Conservation (phyloP, 2,888 invertebrate species). For the Lathronympha strigana region DNA sequence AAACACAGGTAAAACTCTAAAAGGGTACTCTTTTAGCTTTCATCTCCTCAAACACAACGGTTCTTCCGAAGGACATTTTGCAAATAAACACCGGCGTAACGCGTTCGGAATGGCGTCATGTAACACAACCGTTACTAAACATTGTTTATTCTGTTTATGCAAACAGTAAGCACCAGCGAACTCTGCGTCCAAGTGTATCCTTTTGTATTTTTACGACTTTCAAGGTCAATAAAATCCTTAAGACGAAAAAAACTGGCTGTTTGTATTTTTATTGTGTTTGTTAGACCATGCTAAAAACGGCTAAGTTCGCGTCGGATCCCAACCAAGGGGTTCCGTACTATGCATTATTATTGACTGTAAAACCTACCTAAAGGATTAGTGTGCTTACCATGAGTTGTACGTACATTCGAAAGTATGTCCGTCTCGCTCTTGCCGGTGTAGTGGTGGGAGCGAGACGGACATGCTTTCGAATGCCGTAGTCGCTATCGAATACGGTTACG, state of each 20-base stretch:
- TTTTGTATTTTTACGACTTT: constrained; percentile 27
- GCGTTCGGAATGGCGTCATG: constrained; percentile 25
- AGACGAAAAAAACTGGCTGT: neutral
- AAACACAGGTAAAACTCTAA: constrained; percentile 7
- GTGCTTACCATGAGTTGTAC: too few relatives aligned
- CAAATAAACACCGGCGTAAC: constrained; percentile 25
- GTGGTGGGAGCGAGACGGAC: too few relatives aligned
- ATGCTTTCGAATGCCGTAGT: too few relatives aligned
- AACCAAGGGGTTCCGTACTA: too few relatives aligned
- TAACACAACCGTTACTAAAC: constrained; percentile 40
- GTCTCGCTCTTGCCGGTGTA: too few relatives aligned
- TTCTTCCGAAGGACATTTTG: constrained; percentile 34
- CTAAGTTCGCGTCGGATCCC: too few relatives aligned
- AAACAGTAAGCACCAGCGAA: constrained; percentile 12
- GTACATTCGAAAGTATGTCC: too few relatives aligned
- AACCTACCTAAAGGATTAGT: too few relatives aligned
- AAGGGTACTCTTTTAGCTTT: constrained; percentile 18
- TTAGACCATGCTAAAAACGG: neutral
- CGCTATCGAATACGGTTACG: too few relatives aligned
- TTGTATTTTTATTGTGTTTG: neutral
- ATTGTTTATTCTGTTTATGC: constrained; percentile 36
- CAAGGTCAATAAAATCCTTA: constrained; percentile 17
- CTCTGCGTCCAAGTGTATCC: constrained; percentile 18
- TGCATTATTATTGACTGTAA: too few relatives aligned
- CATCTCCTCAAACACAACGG: constrained; percentile 33